Percentiles rank a stretch among this genome's conserved stretches.
Evolutionary conservation across 35 echinoderm and acorn worm species (phyloP).

Genomic region (Heliocidaris erythrogramma): DNA sequence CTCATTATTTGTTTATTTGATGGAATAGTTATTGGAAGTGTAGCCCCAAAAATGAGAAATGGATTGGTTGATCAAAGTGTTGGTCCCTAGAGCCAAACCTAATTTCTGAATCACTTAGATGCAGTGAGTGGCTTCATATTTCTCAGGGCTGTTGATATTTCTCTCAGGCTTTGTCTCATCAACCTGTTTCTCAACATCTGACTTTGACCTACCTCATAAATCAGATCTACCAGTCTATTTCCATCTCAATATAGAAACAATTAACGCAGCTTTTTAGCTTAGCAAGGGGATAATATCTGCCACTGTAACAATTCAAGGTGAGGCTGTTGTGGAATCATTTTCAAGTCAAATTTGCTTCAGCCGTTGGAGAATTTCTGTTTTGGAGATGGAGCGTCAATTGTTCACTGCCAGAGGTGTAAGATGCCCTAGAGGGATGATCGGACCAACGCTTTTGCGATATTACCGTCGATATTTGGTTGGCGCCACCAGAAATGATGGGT

Average conservation of each 20-base stretch:
- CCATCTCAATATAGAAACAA: background rate
- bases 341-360: background rate
- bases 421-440: background rate
- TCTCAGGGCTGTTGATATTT: constrained; percentile 33
- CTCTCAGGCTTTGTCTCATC: constrained; percentile 27
- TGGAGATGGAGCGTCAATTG: background rate
- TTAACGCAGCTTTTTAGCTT: background rate
- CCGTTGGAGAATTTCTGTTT: background rate
- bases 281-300: background rate
- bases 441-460: constrained; percentile 38
- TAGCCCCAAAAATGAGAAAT: background rate
- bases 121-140: background rate
- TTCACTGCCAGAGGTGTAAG: constrained; percentile 26
- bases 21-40: background rate
- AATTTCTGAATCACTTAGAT: constrained; percentile 48
- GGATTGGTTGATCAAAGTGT: constrained; percentile 33
- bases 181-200: background rate
- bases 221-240: background rate
- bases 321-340: background rate
- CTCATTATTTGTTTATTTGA: background rate
- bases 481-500: constrained; percentile 37
- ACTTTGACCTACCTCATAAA: constrained; percentile 22
- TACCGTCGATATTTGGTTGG: constrained; percentile 34
- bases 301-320: background rate
- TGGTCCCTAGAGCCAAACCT: constrained; percentile 31